Conservation (phyloP, 2,113 vertebrate species). For the Nibea coibor region DNA sequence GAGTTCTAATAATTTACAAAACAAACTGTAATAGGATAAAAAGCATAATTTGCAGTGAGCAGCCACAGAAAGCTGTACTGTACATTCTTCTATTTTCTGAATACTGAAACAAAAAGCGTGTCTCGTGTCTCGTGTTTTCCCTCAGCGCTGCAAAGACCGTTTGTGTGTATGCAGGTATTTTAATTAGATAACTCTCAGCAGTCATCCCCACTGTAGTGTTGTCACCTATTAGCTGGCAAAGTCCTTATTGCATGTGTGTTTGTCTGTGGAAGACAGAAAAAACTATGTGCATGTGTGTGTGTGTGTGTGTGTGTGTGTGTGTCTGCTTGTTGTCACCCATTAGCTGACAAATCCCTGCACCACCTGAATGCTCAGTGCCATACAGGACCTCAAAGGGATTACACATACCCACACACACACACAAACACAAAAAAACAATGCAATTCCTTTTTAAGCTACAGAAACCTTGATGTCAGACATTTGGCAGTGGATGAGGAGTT, state of each 20-base stretch:
- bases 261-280: constrained; percentile 15
- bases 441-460: constrained; percentile 71
- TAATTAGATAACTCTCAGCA: constrained; percentile 47
- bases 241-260: constrained; percentile 12
- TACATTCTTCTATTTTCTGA: background rate
- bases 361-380: constrained; percentile 53
- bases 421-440: constrained; percentile 44
- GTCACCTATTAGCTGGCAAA: constrained; percentile 42
- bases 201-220: constrained; percentile 10
- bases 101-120: constrained; percentile 1
- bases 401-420: constrained; percentile 12
- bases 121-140: constrained; percentile 7
- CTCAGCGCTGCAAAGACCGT: background rate
- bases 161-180: constrained; percentile 19
- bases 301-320: background rate
- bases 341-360: constrained; percentile 70
- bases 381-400: constrained; percentile 58
- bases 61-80: background rate
- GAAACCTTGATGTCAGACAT: constrained; percentile 67
- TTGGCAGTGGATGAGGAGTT: constrained; percentile 70
- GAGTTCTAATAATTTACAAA: background rate
- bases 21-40: background rate
- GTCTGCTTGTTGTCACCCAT: constrained; percentile 60
- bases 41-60: background rate
- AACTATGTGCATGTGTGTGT: constrained; percentile 13